A percentile compares a stretch with the other conserved stretches of the same genome.
Conservation (phyloP, 2,113 vertebrate genomes). For the Riparia riparia region DNA sequence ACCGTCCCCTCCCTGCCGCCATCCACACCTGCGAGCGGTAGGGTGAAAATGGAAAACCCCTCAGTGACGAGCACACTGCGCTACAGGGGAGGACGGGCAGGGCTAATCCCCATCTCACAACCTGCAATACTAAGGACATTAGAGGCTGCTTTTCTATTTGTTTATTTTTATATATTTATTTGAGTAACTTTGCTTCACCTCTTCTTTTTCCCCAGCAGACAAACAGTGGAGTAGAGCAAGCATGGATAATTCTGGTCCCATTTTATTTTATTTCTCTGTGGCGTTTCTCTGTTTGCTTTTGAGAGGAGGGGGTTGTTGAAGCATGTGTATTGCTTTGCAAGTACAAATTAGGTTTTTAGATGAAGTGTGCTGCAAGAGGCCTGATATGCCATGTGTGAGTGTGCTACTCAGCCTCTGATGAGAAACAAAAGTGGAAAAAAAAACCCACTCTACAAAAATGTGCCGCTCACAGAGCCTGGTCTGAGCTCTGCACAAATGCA, state of each 20-base stretch:
- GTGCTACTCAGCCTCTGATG: not conserved
- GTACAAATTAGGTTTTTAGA: conserved; percentile 73
- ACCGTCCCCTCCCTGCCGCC: not conserved
- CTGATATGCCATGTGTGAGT: conserved; percentile 34
- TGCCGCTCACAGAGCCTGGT: not conserved
- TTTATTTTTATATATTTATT: conserved; percentile 11
- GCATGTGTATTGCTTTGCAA: conserved; percentile 62
- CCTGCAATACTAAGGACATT: not conserved
- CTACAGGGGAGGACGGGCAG: not conserved
- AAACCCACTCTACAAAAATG: not conserved
- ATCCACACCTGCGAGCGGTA: not conserved
- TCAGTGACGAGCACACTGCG: not conserved
- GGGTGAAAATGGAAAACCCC: not conserved
- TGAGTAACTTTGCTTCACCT: conserved; percentile 4
- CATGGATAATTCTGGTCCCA: conserved; percentile 51
- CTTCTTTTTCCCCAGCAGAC: conserved; percentile 4
- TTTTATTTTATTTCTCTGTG: conserved; percentile 60
- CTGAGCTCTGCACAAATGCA: not conserved
- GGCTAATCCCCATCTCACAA: not conserved
- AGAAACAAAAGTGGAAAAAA: not conserved
- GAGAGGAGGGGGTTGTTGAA: conserved; percentile 59
- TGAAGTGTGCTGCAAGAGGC: conserved; percentile 63
- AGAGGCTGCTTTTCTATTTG: not conserved
- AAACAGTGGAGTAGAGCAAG: not conserved
- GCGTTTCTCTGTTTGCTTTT: conserved; percentile 58